These are phyloP conservation scores for Periophthalmus magnuspinnatus DNA, from an alignment of 2,797 vertebrate genomes.

Conservation along the genomic window DNA sequence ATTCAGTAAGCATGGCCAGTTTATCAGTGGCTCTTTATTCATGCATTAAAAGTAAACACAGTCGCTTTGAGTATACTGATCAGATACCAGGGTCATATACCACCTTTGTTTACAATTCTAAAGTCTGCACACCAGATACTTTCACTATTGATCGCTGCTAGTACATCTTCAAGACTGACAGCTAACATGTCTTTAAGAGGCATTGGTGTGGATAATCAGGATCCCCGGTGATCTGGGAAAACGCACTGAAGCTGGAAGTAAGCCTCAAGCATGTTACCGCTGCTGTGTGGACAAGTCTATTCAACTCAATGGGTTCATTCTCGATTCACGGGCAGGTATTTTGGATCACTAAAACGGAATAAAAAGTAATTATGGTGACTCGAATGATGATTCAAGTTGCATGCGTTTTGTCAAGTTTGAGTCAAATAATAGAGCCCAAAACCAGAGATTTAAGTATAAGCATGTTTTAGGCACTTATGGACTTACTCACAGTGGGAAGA, in stretches of 20 bases:
- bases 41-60: slow-evolving; percentile 47
- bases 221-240: slow-evolving; percentile 18
- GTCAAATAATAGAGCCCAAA: too few relatives aligned
- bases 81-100: neutral
- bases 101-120: slow-evolving; percentile 5
- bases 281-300: neutral
- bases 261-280: slow-evolving; percentile 5
- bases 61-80: neutral
- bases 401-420: too few relatives aligned
- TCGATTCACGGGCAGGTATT: too few relatives aligned
- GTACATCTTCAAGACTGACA: slow-evolving; percentile 26
- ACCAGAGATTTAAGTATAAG: too few relatives aligned
- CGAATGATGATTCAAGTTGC: too few relatives aligned
- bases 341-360: too few relatives aligned
- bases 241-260: slow-evolving; percentile 8
- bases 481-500: too few relatives aligned
- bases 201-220: slow-evolving; percentile 1
- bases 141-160: slow-evolving; percentile 30
- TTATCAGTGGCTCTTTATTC: neutral
- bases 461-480: too few relatives aligned
- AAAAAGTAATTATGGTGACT: too few relatives aligned
- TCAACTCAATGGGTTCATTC: neutral
- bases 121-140: slow-evolving; percentile 13
- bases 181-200: slow-evolving; percentile 40
- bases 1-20: slow-evolving; percentile 21